A percentile compares a stretch with the other conserved stretches of the same genome.
These are phyloP conservation scores for Erpornis zantholeuca DNA, from an alignment of 2,113 vertebrate species.

Conservation along the genomic window DNA sequence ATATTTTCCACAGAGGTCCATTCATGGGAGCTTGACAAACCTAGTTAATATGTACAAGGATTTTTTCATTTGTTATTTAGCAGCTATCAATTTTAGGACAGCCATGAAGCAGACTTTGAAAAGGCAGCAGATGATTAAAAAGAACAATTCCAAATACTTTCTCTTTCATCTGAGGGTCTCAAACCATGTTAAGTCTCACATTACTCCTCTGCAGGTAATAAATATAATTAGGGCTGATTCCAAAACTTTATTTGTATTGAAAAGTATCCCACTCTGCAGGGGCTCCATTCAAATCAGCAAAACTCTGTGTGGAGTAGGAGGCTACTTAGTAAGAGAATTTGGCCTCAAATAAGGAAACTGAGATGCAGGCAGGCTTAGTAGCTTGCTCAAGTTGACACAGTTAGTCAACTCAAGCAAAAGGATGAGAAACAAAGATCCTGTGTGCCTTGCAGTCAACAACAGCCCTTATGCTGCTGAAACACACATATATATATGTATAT, in stretches of 20 bases:
- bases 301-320: conserved; percentile 57
- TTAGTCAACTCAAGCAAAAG: neutral
- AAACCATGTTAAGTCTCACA: conserved; percentile 49
- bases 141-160: conserved; percentile 41
- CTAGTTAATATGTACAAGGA: neutral
- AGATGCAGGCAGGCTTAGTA: conserved; percentile 34
- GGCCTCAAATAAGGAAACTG: conserved; percentile 51
- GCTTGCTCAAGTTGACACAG: conserved; percentile 8
- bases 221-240: conserved; percentile 61
- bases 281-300: conserved; percentile 60
- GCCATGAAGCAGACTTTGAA: neutral
- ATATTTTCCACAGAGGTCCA: conserved; percentile 24
- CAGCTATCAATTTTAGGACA: neutral
- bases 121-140: conserved; percentile 42
- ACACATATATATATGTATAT: neutral
- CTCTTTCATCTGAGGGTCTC: conserved; percentile 55
- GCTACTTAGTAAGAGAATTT: conserved; percentile 61
- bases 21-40: conserved; percentile 2
- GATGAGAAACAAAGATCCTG: neutral
- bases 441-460: neutral
- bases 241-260: conserved; percentile 68
- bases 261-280: conserved; percentile 51
- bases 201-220: conserved; percentile 68
- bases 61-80: conserved; percentile 7
- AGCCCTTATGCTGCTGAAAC: neutral